phyloP scores from a whole-genome alignment of 64 coral and sea anemone species.

The Stylophora pistillata region DNA sequence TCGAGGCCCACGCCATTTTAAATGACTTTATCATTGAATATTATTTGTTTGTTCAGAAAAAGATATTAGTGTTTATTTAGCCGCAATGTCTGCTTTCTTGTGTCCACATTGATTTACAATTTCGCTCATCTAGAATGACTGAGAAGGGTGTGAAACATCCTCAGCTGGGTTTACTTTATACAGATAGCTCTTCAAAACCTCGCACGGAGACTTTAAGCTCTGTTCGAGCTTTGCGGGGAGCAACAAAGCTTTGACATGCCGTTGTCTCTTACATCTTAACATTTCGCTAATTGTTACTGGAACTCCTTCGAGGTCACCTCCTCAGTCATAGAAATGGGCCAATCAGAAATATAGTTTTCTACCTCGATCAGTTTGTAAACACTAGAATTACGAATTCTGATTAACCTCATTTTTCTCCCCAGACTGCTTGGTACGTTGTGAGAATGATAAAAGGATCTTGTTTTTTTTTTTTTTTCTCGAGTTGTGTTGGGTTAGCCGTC shows the following conservation, averaged over 20 bases:
- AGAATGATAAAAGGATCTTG: too few species aligned
- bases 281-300: neutral
- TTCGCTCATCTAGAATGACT: neutral
- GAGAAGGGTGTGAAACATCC: conserved; percentile 2
- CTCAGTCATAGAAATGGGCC: neutral
- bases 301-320: neutral
- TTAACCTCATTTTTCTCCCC: too few species aligned
- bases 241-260: conserved; percentile 5
- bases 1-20: neutral
- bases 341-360: too few species aligned
- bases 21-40: conserved; percentile 5
- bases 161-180: conserved; percentile 26
- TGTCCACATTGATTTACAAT: conserved; percentile 7
- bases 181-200: conserved; percentile 33
- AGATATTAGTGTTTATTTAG: conserved; percentile 40
- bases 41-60: conserved; percentile 39
- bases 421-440: too few species aligned
- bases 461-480: too few species aligned
- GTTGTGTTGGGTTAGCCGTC: too few species aligned
- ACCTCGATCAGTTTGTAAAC: too few species aligned
- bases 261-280: neutral
- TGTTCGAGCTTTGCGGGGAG: neutral
- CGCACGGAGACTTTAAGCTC: neutral
- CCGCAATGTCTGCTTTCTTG: conserved; percentile 13
- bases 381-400: too few species aligned